phyloP scores from a whole-genome alignment of 2,113 vertebrate genomes.

The Tachysurus vachellii region DNA sequence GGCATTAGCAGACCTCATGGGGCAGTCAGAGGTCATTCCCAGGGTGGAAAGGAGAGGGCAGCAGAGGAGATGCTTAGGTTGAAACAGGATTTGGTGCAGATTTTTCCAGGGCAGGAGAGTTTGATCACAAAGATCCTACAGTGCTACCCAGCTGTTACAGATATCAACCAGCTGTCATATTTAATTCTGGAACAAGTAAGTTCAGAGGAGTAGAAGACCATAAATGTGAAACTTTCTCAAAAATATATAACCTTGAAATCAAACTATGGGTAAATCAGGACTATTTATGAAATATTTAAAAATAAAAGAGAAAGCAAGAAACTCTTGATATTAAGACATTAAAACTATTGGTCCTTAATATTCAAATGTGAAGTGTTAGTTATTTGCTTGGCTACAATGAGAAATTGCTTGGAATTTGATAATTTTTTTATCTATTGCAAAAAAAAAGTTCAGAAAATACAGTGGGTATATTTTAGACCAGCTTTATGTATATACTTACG shows the following conservation, averaged over 20 bases:
- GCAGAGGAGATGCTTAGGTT: constrained; percentile 70
- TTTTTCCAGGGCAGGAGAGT: constrained; percentile 80
- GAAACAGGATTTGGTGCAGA: constrained; percentile 71
- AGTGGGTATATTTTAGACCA: neutral
- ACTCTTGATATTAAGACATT: neutral
- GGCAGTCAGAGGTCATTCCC: neutral
- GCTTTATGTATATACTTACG: neutral
- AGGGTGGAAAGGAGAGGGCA: constrained; percentile 47
- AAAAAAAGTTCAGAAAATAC: neutral
- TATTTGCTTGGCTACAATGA: neutral
- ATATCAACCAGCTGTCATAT: constrained; percentile 79
- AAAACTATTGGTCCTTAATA: neutral
- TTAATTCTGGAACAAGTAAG: constrained; percentile 71
- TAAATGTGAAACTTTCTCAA: neutral
- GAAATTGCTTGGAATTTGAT: neutral
- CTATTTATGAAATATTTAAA: neutral
- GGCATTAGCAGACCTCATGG: constrained; percentile 31
- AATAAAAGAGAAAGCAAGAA: neutral
- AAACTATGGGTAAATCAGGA: neutral
- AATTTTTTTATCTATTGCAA: neutral
- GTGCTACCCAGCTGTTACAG: constrained; percentile 69
- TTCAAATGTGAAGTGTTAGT: neutral
- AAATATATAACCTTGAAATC: neutral
- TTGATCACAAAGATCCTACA: constrained; percentile 79
- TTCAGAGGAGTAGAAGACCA: neutral